Percentiles rank a stretch among this genome's conserved stretches.
Evolutionary conservation across 2,113 vertebrate species (phyloP).

Genomic region (Psophia crepitans): DNA sequence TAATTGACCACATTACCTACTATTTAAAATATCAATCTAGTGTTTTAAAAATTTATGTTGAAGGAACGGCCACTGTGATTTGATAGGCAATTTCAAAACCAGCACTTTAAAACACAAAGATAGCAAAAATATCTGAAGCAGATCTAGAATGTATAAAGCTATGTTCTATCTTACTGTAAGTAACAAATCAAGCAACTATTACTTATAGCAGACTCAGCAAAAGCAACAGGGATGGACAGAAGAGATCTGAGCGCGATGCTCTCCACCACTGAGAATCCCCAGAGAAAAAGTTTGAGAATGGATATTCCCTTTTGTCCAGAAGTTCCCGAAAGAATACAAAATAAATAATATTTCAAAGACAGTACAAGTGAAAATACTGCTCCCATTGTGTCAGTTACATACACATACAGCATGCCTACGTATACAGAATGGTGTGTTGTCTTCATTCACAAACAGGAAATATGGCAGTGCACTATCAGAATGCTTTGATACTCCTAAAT

Average conservation of each 20-base stretch:
- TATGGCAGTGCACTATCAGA: constrained; percentile 79
- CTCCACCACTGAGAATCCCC: constrained; percentile 66
- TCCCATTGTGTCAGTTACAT: constrained; percentile 82
- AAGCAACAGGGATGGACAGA: constrained; percentile 53
- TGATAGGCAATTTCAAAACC: constrained; percentile 36
- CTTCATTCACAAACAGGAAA: constrained; percentile 82
- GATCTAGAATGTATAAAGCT: constrained; percentile 59
- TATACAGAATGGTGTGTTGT: constrained; percentile 78
- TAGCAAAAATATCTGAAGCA: constrained; percentile 50
- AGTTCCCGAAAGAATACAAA: constrained; percentile 80
- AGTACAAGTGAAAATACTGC: constrained; percentile 82
- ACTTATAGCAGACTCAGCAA: constrained; percentile 38
- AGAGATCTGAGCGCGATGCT: constrained; percentile 61
- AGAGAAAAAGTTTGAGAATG: constrained; percentile 61
- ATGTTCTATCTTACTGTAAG: constrained; percentile 66
- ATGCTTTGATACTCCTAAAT: constrained; percentile 77
- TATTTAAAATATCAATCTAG: not conserved
- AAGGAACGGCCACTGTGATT: constrained; percentile 27
- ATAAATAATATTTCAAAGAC: constrained; percentile 87
- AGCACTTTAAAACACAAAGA: constrained; percentile 61
- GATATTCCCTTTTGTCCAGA: constrained; percentile 73
- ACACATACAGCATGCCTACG: constrained; percentile 87
- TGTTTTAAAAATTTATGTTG: constrained; percentile 12
- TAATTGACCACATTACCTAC: not conserved
- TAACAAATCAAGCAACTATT: constrained; percentile 62